A percentile compares a stretch with the other conserved stretches of the same genome.
phyloP scores from a whole-genome alignment of 2,113 vertebrate species.

The Aphyosemion australe region DNA sequence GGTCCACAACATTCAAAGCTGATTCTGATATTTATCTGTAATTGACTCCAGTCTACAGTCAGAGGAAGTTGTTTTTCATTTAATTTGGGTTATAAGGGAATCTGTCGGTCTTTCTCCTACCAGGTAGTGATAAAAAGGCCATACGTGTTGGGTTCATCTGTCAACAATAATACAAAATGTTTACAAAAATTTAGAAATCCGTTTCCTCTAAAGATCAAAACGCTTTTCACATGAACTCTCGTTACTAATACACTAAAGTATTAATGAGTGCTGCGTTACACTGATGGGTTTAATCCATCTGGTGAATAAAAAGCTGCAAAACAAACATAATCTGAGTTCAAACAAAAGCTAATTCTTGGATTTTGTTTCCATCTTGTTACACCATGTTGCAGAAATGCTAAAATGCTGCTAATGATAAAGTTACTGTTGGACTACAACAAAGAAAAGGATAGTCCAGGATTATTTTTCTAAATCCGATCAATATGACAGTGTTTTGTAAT shows the following conservation, averaged over 20 bases:
- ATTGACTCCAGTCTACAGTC: not conserved
- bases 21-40: not conserved
- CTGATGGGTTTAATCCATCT: not conserved
- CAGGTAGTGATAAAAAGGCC: too few relatives aligned
- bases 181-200: not conserved
- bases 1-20: not conserved
- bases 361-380: not conserved
- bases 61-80: not conserved
- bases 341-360: not conserved
- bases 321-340: conserved; percentile 1
- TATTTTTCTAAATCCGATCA: conserved; percentile 22
- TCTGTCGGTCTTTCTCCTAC: not conserved
- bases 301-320: not conserved
- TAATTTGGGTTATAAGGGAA: conserved; percentile 1
- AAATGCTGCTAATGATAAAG: conserved; percentile 52
- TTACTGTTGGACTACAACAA: conserved; percentile 21
- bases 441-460: conserved; percentile 9
- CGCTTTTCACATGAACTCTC: too few relatives aligned
- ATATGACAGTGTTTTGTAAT: not conserved
- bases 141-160: not conserved
- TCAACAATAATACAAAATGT: not conserved
- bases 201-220: not conserved
- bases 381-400: conserved; percentile 25
- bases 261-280: not conserved
- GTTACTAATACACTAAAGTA: too few relatives aligned